These are phyloP conservation scores for Parotocinclus haroldoi DNA, from an alignment of 2,797 vertebrate species.

Conservation along the genomic window DNA sequence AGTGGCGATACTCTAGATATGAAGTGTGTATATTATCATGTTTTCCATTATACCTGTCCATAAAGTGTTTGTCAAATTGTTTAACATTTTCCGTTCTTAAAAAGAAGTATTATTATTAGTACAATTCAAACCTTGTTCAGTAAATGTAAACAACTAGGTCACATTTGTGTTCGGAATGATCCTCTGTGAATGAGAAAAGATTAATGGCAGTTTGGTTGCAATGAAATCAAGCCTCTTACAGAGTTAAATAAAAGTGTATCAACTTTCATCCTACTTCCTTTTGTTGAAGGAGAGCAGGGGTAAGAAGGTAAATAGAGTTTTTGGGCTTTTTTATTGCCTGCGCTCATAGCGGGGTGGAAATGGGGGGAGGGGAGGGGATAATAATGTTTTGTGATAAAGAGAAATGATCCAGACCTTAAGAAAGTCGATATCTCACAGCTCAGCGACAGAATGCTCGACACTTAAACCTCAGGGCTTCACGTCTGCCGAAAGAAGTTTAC, in stretches of 20 bases:
- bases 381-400: constrained; percentile 80
- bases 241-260: constrained; percentile 53
- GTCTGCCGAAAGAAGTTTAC: constrained; percentile 83
- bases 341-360: constrained; percentile 22
- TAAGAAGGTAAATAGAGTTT: constrained; percentile 55
- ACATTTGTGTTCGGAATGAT: constrained; percentile 23
- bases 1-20: constrained; percentile 55
- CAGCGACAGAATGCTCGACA: constrained; percentile 77
- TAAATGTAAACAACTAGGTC: no score
- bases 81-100: background rate
- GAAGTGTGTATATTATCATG: constrained; percentile 61
- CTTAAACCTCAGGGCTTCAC: constrained; percentile 79
- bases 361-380: constrained; percentile 46
- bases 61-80: constrained; percentile 55
- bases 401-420: constrained; percentile 77
- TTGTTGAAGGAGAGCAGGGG: constrained; percentile 61
- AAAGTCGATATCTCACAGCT: constrained; percentile 79
- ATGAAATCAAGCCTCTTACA: constrained; percentile 59
- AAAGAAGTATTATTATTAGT: no score
- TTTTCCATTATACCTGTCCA: constrained; percentile 42
- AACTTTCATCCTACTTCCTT: constrained; percentile 69
- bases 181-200: constrained; percentile 17
- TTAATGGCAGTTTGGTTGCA: constrained; percentile 42
- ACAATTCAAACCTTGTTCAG: no score
- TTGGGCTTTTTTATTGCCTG: constrained; percentile 58